Percentiles rank a stretch among this genome's conserved stretches.
These are phyloP conservation scores for Apis cerana DNA, from an alignment of 1,140 invertebrate species.

Conservation along the genomic window DNA sequence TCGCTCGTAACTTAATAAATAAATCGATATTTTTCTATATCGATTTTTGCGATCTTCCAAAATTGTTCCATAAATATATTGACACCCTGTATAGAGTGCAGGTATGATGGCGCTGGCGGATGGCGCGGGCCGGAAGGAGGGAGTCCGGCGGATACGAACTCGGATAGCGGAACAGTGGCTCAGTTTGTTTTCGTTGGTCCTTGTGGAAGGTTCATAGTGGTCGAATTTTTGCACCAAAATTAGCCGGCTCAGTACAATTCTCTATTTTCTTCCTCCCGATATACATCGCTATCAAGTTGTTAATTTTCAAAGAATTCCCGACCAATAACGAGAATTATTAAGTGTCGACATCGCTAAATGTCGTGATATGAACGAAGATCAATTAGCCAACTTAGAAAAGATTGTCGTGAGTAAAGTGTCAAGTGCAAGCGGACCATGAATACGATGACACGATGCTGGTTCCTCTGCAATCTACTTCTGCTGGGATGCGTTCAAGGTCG, in stretches of 20 bases:
- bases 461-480: slow-evolving; percentile 21
- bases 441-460: slow-evolving; percentile 26
- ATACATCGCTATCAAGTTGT: neutral
- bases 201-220: slow-evolving; percentile 8
- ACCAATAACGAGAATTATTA: neutral
- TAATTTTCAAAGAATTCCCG: neutral
- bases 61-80: too few relatives aligned
- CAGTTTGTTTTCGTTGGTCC: slow-evolving; percentile 57
- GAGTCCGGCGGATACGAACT: slow-evolving; percentile 62
- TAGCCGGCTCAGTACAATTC: slow-evolving; percentile 2
- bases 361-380: slow-evolving; percentile 26
- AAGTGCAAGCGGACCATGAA: slow-evolving; percentile 38
- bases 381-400: slow-evolving; percentile 15
- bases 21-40: too few relatives aligned
- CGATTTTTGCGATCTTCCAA: too few relatives aligned
- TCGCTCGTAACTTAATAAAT: too few relatives aligned
- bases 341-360: slow-evolving; percentile 12
- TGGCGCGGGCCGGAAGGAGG: slow-evolving; percentile 19
- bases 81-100: too few relatives aligned
- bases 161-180: slow-evolving; percentile 51
- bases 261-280: neutral
- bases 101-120: slow-evolving; percentile 61
- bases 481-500: slow-evolving; percentile 39
- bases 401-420: slow-evolving; percentile 4
- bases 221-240: neutral